phyloP scores from a whole-genome alignment of 1,140 invertebrate species.

The Daktulosphaira vitifoliae region DNA sequence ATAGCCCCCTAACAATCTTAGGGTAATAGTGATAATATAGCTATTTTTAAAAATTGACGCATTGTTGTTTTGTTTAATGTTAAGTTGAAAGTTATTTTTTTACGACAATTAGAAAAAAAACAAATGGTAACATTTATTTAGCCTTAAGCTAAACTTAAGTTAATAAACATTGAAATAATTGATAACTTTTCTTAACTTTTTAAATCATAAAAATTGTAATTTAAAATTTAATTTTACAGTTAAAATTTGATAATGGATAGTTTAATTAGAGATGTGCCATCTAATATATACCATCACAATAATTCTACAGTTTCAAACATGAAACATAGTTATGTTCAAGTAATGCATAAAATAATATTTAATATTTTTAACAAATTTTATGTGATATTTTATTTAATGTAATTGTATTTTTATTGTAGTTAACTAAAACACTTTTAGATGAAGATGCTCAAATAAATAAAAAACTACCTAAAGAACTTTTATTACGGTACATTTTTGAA shows the following conservation, averaged over 20 bases:
- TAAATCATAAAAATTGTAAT: too few species aligned
- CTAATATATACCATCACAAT: constrained; percentile 10
- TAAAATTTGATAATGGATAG: constrained; percentile 12
- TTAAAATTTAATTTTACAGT: too few species aligned
- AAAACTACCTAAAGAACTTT: constrained; percentile 90
- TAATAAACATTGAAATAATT: too few species aligned
- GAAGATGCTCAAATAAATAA: constrained; percentile 89
- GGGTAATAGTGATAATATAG: too few species aligned
- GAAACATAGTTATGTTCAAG: constrained; percentile 30
- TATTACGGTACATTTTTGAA: constrained; percentile 56
- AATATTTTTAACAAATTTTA: neutral
- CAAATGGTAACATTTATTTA: too few species aligned
- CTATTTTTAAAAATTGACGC: too few species aligned
- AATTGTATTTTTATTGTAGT: constrained; percentile 38
- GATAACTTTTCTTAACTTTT: too few species aligned
- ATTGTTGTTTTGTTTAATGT: too few species aligned
- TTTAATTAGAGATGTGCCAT: constrained; percentile 18
- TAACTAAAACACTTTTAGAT: constrained; percentile 54
- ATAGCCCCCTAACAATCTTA: too few species aligned
- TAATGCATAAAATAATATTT: neutral
- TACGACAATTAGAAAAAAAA: too few species aligned
- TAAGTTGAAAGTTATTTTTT: too few species aligned
- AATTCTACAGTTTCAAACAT: constrained; percentile 24
- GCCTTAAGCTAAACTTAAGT: too few species aligned
- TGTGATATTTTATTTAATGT: constrained; percentile 3